phyloP scores from a whole-genome alignment of 2,888 invertebrate genomes.

The Leptopilina syphax region DNA sequence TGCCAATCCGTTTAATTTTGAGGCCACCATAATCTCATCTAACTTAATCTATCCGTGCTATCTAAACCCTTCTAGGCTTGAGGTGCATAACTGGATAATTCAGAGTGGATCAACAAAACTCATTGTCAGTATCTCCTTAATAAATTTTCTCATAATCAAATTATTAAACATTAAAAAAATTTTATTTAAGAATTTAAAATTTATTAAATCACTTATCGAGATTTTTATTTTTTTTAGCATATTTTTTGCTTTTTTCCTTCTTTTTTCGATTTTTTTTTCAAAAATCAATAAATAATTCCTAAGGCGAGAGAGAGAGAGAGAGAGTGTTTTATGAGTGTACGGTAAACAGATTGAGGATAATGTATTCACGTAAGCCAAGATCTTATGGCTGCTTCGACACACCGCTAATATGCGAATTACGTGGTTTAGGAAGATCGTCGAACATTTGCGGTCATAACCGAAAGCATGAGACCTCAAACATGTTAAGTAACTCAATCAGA shows the following conservation, averaged over 20 bases:
- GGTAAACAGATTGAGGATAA: background rate
- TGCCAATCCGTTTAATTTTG: conserved; percentile 8
- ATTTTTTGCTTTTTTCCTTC: background rate
- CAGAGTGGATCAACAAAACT: background rate
- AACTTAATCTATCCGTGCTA: background rate
- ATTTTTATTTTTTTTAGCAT: too few species aligned
- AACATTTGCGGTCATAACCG: conserved; percentile 62
- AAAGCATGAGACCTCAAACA: conserved; percentile 59
- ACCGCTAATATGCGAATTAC: conserved; percentile 50
- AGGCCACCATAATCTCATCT: conserved; percentile 1
- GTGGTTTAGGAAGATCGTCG: conserved; percentile 63
- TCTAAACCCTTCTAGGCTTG: conserved; percentile 7
- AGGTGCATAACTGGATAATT: conserved; percentile 22
- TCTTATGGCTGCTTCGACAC: background rate
- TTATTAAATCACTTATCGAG: too few species aligned
- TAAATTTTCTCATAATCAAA: background rate
- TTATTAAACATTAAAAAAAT: background rate
- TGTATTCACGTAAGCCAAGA: background rate
- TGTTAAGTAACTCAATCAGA: conserved; percentile 26
- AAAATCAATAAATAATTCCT: too few species aligned
- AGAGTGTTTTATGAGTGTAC: background rate
- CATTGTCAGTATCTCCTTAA: background rate
- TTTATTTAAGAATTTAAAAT: too few species aligned
- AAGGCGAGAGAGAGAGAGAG: too few species aligned
- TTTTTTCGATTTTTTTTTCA: background rate